phyloP scores from a whole-genome alignment of 2,888 invertebrate species.

The Ormyrus pomaceus region DNA sequence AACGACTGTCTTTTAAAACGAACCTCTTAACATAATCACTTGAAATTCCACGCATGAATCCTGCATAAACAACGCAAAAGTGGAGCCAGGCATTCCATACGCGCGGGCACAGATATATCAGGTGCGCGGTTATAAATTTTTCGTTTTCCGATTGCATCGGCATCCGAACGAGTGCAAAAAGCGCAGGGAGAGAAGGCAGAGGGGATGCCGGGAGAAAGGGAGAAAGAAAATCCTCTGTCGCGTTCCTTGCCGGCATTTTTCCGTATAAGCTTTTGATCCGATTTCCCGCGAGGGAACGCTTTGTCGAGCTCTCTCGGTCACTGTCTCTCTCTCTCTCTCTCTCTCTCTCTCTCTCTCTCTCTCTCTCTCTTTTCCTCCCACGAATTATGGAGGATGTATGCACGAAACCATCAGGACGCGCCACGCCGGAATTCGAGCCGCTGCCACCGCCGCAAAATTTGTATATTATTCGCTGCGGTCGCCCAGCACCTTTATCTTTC shows the following conservation, averaged over 20 bases:
- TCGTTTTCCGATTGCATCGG: slow-evolving; percentile 1
- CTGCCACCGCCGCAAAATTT: slow-evolving; percentile 12
- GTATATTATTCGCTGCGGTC: not conserved
- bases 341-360: too few species aligned
- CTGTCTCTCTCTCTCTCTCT: too few species aligned
- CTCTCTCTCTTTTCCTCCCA: too few species aligned
- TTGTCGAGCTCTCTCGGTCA: not conserved
- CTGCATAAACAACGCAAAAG: too few species aligned
- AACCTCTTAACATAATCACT: too few species aligned
- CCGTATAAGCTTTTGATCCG: slow-evolving; percentile 46
- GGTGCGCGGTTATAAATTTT: not conserved
- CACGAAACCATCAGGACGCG: slow-evolving; percentile 11
- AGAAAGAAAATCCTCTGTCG: not conserved
- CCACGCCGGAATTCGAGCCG: not conserved
- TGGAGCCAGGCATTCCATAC: too few species aligned
- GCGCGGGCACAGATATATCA: too few species aligned
- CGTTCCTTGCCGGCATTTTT: not conserved
- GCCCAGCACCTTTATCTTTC: not conserved
- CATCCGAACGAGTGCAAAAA: not conserved
- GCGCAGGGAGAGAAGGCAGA: not conserved
- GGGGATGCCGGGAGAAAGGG: slow-evolving; percentile 6
- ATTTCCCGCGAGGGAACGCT: slow-evolving; percentile 42
- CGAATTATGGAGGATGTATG: slow-evolving; percentile 22
- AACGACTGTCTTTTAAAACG: too few species aligned
- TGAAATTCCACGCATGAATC: too few species aligned